A percentile compares a stretch with the other conserved stretches of the same genome.
These are phyloP conservation scores for Urocynchramus pylzowi DNA, from an alignment of 2,113 vertebrate species.

Conservation along the genomic window DNA sequence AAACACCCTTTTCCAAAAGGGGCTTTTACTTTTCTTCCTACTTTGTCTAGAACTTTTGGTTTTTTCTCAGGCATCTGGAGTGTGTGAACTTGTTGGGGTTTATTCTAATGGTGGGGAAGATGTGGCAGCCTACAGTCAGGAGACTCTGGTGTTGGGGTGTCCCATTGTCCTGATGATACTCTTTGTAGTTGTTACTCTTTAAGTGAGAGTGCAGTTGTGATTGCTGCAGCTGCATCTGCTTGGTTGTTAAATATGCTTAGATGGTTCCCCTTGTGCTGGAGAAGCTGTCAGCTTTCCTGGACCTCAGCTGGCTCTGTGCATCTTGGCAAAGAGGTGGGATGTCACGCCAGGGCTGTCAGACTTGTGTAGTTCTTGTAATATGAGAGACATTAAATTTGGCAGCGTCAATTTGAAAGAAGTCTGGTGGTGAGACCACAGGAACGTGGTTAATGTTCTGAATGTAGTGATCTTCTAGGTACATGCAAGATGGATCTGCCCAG, in stretches of 20 bases:
- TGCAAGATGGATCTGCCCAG: not conserved
- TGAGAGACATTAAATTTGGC: not conserved
- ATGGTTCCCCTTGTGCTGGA: not conserved
- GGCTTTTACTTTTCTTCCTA: not conserved
- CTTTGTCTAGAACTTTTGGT: not conserved
- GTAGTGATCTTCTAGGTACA: not conserved
- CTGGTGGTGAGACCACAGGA: not conserved
- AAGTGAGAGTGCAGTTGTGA: not conserved
- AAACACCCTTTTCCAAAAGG: not conserved
- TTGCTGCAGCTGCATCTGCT: not conserved
- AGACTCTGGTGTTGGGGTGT: not conserved
- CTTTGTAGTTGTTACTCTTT: not conserved
- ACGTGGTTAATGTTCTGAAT: not conserved
- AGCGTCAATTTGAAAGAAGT: not conserved
- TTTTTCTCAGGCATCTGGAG: not conserved
- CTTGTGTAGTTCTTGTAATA: not conserved
- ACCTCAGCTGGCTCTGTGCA: not conserved
- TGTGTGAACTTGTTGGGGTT: not conserved
- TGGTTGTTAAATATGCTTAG: not conserved
- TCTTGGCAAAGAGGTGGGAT: not conserved
- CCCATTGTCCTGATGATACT: accelerated
- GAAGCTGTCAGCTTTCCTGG: not conserved
- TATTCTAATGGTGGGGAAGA: not conserved
- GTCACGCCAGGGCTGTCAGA: not conserved
- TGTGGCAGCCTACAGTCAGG: not conserved